These are phyloP conservation scores for Vidua macroura DNA, from an alignment of 2,113 vertebrate genomes.

Conservation along the genomic window DNA sequence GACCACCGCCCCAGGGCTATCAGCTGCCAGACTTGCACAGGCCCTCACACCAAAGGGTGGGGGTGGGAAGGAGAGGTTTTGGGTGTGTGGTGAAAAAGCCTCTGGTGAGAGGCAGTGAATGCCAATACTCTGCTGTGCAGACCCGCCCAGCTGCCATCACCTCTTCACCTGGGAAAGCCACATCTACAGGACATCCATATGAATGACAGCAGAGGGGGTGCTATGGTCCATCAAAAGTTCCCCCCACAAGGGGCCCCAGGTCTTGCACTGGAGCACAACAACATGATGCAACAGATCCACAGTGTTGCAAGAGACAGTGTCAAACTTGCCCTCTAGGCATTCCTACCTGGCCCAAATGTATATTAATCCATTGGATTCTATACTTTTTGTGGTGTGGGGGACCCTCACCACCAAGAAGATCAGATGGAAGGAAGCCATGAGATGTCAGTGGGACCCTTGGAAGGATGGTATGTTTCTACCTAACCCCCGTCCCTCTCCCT, in stretches of 20 bases:
- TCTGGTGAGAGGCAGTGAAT: neutral
- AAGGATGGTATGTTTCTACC: neutral
- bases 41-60: neutral
- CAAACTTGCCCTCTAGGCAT: neutral
- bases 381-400: accelerated
- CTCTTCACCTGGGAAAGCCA: neutral
- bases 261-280: neutral
- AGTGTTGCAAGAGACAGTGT: neutral
- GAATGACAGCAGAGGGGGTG: neutral
- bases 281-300: neutral
- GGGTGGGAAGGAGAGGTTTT: neutral
- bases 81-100: neutral
- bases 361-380: neutral
- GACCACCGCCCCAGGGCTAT: neutral
- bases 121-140: neutral
- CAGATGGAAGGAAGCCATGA: neutral
- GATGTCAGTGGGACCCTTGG: accelerated
- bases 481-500: neutral
- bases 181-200: neutral
- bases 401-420: neutral
- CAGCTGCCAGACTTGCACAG: neutral
- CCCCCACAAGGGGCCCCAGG: neutral
- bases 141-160: neutral
- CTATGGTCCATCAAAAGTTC: neutral
- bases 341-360: neutral